These are phyloP conservation scores for Pipistrellus nathusii DNA, from an alignment of 2,797 vertebrate genomes.

Conservation along the genomic window DNA sequence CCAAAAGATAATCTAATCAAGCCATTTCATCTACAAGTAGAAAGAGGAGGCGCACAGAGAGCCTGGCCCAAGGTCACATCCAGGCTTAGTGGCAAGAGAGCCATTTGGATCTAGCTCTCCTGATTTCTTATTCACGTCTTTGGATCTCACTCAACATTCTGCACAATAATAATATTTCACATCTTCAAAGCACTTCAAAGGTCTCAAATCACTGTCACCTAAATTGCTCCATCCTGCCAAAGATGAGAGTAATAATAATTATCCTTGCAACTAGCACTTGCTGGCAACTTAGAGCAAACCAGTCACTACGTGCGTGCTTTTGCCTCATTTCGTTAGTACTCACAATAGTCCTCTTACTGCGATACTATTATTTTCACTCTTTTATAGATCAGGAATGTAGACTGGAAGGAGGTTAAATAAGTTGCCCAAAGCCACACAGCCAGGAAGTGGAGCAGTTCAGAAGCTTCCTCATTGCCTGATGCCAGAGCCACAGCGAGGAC, in stretches of 20 bases:
- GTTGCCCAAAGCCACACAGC: constrained; percentile 45
- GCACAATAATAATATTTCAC: constrained; percentile 9
- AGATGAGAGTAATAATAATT: background rate
- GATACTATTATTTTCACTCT: background rate
- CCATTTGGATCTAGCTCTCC: background rate
- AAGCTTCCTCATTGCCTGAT: constrained; percentile 26
- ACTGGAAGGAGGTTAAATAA: constrained; percentile 39
- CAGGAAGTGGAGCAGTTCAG: background rate
- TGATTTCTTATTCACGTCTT: background rate
- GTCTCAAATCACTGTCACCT: constrained; percentile 43
- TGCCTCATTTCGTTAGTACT: constrained; percentile 16
- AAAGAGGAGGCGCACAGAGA: background rate
- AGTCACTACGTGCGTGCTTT: background rate
- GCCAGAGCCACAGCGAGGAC: background rate
- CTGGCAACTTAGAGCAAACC: background rate
- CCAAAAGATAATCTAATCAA: background rate
- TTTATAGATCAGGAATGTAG: constrained; percentile 28
- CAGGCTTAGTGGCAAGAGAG: background rate
- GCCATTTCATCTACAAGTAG: background rate
- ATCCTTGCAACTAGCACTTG: background rate
- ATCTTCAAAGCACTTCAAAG: background rate
- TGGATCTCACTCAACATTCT: background rate
- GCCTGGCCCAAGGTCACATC: background rate
- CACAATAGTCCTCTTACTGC: background rate
- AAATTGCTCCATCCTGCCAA: background rate